Evolutionary conservation across 1,140 invertebrate species (phyloP).

Genomic region (Drosophila ercepeae): DNA sequence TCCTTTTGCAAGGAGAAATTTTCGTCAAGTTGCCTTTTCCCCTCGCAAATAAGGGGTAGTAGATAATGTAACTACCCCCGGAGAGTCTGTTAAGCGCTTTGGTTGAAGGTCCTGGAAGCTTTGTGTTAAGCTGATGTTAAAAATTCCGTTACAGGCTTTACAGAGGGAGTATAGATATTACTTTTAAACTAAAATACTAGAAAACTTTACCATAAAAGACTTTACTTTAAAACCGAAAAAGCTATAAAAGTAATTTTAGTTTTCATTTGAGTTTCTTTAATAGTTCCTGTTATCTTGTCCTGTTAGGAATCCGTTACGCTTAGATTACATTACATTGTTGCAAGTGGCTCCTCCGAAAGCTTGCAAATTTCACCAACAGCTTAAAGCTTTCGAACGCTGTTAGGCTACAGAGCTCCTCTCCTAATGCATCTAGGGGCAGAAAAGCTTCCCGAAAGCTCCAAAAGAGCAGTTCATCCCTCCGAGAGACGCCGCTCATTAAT

Average conservation of each 20-base stretch:
- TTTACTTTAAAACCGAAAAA: too few species aligned
- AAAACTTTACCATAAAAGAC: not conserved
- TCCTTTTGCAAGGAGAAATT: constrained; percentile 34
- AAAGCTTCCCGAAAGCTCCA: constrained; percentile 23
- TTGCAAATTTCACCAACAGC: constrained; percentile 28
- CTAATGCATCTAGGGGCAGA: constrained; percentile 12
- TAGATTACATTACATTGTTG: not conserved
- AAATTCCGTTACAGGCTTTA: constrained; percentile 2
- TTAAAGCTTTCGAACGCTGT: constrained; percentile 24
- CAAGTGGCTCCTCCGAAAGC: constrained; percentile 15
- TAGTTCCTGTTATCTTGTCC: too few species aligned
- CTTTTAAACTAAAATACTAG: not conserved
- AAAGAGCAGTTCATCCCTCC: not conserved
- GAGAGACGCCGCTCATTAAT: constrained; percentile 53
- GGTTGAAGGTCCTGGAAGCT: not conserved
- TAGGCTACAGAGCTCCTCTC: constrained; percentile 3
- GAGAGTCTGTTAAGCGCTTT: not conserved
- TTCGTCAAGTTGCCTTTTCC: constrained; percentile 61
- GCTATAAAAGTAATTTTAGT: too few species aligned
- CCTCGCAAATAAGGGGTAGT: constrained; percentile 50
- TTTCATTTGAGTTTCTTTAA: too few species aligned
- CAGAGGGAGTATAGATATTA: not conserved
- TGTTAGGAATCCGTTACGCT: not conserved
- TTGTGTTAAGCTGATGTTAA: not conserved
- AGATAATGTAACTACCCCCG: constrained; percentile 56